Conservation (phyloP, 2,888 invertebrate species). For the Scrobipalpa atriplicella region DNA sequence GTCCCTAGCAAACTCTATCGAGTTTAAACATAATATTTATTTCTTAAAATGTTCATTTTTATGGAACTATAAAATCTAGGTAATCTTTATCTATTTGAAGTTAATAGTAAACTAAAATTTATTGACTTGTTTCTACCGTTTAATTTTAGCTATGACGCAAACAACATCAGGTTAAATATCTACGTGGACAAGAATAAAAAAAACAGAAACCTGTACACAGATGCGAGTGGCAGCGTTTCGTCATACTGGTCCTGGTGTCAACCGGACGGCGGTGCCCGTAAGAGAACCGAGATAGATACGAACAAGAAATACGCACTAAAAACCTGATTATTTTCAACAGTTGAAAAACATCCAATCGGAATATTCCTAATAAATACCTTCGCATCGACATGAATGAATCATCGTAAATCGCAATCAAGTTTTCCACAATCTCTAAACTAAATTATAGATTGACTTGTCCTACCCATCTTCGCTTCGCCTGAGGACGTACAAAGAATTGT, state of each 20-base stretch:
- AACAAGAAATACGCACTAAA: no score
- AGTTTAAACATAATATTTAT: background rate
- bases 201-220: slow-evolving; percentile 52
- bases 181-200: slow-evolving; percentile 44
- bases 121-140: slow-evolving; percentile 29
- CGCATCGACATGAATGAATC: background rate
- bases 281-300: background rate
- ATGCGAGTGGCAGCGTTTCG: slow-evolving; percentile 47
- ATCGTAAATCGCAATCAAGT: slow-evolving; percentile 4
- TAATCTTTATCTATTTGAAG: slow-evolving; percentile 19
- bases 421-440: background rate
- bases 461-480: slow-evolving; percentile 23
- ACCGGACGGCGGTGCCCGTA: slow-evolving; percentile 34
- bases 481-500: slow-evolving; percentile 7
- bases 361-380: no score
- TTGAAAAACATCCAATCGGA: no score
- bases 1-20: background rate
- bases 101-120: background rate
- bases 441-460: slow-evolving; percentile 21
- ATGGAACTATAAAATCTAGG: background rate
- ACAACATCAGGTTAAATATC: slow-evolving; percentile 43
- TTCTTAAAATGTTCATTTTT: background rate
- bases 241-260: slow-evolving; percentile 51
- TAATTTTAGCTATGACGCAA: slow-evolving; percentile 56
- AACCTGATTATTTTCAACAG: no score